Percentiles rank a stretch among this genome's conserved stretches.
Evolutionary conservation across 1,140 invertebrate genomes (phyloP).

Genomic region (Onthophagus taurus): DNA sequence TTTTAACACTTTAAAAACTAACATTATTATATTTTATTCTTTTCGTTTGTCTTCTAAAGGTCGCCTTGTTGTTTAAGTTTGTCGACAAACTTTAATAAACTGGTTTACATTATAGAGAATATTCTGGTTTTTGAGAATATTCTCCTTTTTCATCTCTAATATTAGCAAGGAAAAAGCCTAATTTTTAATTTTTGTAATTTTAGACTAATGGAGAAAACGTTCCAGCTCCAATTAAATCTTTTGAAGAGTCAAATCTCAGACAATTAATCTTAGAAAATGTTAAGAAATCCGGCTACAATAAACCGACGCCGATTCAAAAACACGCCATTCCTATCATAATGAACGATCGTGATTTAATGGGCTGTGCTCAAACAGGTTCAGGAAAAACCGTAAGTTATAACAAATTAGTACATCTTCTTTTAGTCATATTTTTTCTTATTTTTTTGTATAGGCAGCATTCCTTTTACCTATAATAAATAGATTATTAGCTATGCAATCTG

Average conservation of each 20-base stretch:
- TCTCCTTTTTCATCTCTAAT: slow-evolving; percentile 12
- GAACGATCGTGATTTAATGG: slow-evolving; percentile 81
- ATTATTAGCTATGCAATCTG: slow-evolving; percentile 47
- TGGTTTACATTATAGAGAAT: too few relatives aligned
- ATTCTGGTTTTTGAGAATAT: too few relatives aligned
- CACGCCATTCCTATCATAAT: slow-evolving; percentile 77
- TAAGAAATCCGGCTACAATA: slow-evolving; percentile 66
- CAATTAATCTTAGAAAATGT: slow-evolving; percentile 68
- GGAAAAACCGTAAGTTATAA: slow-evolving; percentile 56
- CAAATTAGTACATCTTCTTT: not conserved
- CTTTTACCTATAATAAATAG: slow-evolving; percentile 79
- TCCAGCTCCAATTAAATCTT: slow-evolving; percentile 53
- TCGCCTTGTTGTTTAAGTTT: too few relatives aligned
- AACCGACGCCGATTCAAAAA: slow-evolving; percentile 92
- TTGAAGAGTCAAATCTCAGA: slow-evolving; percentile 61
- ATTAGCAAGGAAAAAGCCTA: not conserved
- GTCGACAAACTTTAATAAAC: too few relatives aligned
- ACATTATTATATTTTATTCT: too few relatives aligned
- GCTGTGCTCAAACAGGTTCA: slow-evolving; percentile 94
- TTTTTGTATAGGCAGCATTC: slow-evolving; percentile 68
- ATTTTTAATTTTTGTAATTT: slow-evolving; percentile 20
- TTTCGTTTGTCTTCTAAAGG: too few relatives aligned
- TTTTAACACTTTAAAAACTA: too few relatives aligned
- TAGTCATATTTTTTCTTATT: not conserved
- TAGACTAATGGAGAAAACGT: slow-evolving; percentile 57